Percentiles rank a stretch among this genome's conserved stretches.
Conservation (phyloP, 2,797 vertebrate genomes). For the Xenops minutus region DNA sequence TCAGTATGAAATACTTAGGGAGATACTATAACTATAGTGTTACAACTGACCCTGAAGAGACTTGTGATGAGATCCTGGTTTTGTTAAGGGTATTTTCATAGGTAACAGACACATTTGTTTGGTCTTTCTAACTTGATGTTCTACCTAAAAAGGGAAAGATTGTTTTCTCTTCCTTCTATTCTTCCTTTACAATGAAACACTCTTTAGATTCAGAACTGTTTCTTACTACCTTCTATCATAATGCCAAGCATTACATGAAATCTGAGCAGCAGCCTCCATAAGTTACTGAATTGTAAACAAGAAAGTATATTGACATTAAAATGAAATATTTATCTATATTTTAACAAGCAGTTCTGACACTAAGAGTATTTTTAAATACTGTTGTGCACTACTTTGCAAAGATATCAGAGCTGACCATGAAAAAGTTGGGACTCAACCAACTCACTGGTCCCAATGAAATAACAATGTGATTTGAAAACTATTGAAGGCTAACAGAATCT, state of each 20-base stretch:
- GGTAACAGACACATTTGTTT: not conserved
- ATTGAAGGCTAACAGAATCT: not conserved
- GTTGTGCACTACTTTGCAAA: fast-evolving
- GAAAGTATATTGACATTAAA: not conserved
- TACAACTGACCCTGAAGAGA: not conserved
- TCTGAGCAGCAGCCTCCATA: not conserved
- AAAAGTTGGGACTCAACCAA: not conserved
- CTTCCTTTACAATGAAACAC: not conserved
- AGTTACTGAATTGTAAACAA: not conserved
- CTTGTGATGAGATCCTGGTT: not conserved
- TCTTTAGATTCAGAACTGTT: not conserved
- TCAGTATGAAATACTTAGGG: not conserved
- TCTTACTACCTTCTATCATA: not conserved
- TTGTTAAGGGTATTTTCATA: not conserved
- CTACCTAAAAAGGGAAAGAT: not conserved
- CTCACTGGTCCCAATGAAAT: not conserved
- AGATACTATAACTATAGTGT: not conserved
- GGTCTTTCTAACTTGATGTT: not conserved
- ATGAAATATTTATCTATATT: not conserved
- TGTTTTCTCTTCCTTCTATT: not conserved
- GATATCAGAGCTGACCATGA: not conserved
- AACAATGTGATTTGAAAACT: not conserved
- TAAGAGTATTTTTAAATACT: not conserved
- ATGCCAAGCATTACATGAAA: not conserved
- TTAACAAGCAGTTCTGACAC: not conserved